A percentile compares a stretch with the other conserved stretches of the same genome.
Conservation (phyloP, 1,140 invertebrate genomes). For the Ceratosolen solmsi region DNA sequence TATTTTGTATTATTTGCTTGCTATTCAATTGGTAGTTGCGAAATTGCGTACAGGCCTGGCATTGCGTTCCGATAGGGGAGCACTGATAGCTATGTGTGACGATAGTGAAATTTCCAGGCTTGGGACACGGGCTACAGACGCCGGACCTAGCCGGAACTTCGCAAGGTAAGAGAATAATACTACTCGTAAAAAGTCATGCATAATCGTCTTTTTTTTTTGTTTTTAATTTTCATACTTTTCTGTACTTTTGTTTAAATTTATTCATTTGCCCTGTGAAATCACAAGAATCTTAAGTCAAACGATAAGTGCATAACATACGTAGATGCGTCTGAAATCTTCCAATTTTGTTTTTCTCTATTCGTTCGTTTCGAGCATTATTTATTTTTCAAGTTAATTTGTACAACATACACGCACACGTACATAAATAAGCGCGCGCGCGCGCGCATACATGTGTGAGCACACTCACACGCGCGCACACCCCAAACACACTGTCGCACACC, state of each 20-base stretch:
- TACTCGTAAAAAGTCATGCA: slow-evolving; percentile 11
- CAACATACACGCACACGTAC: no score
- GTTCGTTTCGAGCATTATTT: slow-evolving; percentile 24
- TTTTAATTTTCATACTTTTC: slow-evolving; percentile 7
- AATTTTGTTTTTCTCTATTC: slow-evolving; percentile 46
- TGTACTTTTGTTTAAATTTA: slow-evolving; percentile 28
- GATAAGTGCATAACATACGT: neutral
- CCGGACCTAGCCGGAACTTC: slow-evolving; percentile 85
- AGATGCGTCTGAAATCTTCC: slow-evolving; percentile 46
- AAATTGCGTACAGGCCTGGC: slow-evolving; percentile 71
- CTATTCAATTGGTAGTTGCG: slow-evolving; percentile 62
- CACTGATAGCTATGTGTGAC: slow-evolving; percentile 68
- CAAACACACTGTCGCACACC: no score
- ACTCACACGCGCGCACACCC: no score
- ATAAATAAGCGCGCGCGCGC: no score
- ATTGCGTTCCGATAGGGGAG: slow-evolving; percentile 48
- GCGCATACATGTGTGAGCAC: no score
- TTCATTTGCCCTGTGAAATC: neutral
- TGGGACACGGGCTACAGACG: slow-evolving; percentile 79
- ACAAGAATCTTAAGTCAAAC: no score
- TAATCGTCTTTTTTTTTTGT: slow-evolving; percentile 17
- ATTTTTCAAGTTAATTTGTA: neutral
- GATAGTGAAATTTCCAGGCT: slow-evolving; percentile 76
- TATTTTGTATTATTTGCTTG: slow-evolving; percentile 25
- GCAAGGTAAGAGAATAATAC: slow-evolving; percentile 82